Evolutionary conservation across 1,140 invertebrate species (phyloP).

Genomic region (Drosophila equinoxialis): DNA sequence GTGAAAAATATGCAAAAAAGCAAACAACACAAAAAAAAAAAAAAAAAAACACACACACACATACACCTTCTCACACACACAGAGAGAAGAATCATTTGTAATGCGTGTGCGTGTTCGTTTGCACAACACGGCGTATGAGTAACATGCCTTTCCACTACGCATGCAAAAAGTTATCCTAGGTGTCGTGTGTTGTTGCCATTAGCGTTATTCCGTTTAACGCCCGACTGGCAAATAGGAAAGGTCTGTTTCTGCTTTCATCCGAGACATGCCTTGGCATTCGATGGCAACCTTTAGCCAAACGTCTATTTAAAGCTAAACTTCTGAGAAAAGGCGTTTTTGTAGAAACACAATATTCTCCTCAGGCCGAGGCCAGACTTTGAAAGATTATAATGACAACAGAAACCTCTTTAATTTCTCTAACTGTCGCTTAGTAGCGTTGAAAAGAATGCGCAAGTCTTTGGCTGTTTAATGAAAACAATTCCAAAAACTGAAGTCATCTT

Average conservation of each 20-base stretch:
- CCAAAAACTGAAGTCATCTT: too few relatives aligned
- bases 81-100: conserved; percentile 67
- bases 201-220: conserved; percentile 65
- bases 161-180: conserved; percentile 37
- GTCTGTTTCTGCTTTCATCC: conserved; percentile 18
- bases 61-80: conserved; percentile 35
- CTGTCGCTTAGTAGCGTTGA: too few relatives aligned
- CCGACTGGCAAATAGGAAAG: conserved; percentile 26
- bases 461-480: too few relatives aligned
- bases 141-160: conserved; percentile 59
- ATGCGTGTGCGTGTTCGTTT: conserved; percentile 34
- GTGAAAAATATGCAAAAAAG: conserved; percentile 65
- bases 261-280: not conserved
- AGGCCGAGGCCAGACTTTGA: not conserved
- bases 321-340: not conserved
- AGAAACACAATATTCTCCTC: conserved; percentile 1
- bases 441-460: too few relatives aligned
- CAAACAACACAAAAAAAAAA: conserved; percentile 39
- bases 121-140: conserved; percentile 71
- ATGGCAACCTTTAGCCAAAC: not conserved
- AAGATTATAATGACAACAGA: too few relatives aligned
- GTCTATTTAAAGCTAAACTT: conserved; percentile 5
- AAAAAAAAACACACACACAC: conserved; percentile 25
- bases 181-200: conserved; percentile 65
- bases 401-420: too few relatives aligned